Evolutionary conservation across 2,113 vertebrate species (phyloP).

Genomic region (Turnix velox): DNA sequence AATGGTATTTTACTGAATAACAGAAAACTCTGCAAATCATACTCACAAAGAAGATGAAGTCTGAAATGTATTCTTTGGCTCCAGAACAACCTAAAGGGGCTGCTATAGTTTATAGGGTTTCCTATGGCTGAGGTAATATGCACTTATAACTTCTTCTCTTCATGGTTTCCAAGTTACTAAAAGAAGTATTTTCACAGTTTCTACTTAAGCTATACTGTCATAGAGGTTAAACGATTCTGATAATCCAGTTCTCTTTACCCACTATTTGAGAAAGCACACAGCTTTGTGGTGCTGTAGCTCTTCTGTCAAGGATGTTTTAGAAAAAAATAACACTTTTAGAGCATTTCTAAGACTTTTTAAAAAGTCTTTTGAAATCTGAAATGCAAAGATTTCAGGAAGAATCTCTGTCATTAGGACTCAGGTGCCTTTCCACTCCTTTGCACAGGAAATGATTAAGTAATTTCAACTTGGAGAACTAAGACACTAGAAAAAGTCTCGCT

Average conservation of each 20-base stretch:
- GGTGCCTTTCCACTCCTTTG: not conserved
- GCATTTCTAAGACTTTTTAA: not conserved
- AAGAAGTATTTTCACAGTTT: not conserved
- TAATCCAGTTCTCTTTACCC: not conserved
- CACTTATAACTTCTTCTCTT: not conserved
- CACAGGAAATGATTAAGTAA: not conserved
- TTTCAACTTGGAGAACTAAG: not conserved
- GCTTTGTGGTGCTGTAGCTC: not conserved
- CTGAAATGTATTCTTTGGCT: constrained; percentile 32
- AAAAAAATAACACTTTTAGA: not conserved
- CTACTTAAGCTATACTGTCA: not conserved
- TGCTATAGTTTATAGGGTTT: constrained; percentile 1
- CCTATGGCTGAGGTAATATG: constrained; percentile 31
- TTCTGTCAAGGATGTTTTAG: not conserved
- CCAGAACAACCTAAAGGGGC: not conserved
- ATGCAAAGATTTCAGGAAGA: constrained; percentile 17
- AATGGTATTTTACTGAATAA: constrained; percentile 21
- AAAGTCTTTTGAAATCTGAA: not conserved
- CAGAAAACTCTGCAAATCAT: not conserved
- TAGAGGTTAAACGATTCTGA: not conserved
- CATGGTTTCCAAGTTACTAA: not conserved
- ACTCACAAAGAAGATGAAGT: not conserved
- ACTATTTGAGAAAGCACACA: constrained; percentile 24
- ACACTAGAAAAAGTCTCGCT: not conserved
- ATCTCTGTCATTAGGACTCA: not conserved